Conservation (phyloP, 2,797 vertebrate species). For the Microctenopoma lineatum region DNA sequence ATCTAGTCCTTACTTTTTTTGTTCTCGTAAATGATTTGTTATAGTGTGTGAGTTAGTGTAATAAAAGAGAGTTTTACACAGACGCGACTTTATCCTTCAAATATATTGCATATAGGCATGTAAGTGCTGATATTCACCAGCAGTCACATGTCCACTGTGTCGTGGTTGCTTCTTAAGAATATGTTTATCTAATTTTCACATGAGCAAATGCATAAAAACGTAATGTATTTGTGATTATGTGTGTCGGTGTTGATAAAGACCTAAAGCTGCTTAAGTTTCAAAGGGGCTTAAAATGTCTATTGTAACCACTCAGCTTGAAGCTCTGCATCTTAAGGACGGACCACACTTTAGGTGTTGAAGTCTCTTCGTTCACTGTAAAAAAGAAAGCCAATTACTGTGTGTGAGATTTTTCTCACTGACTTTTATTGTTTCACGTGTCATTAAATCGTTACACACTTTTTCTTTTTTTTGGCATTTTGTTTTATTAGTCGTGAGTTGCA, state of each 20-base stretch:
- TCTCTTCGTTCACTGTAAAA: not conserved
- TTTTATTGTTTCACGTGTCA: not conserved
- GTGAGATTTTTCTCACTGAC: not conserved
- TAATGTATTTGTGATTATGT: constrained; percentile 18
- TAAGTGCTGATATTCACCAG: not conserved
- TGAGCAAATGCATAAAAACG: constrained; percentile 10
- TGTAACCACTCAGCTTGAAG: constrained; percentile 17
- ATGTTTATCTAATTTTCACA: constrained; percentile 20
- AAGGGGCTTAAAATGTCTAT: constrained; percentile 24
- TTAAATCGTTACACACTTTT: not conserved
- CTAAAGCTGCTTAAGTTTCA: constrained; percentile 45
- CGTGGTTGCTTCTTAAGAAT: not conserved
- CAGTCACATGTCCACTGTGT: not conserved
- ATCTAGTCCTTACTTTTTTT: not conserved
- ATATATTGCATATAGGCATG: not conserved
- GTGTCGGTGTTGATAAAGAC: constrained; percentile 35
- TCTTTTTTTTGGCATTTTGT: too few species aligned
- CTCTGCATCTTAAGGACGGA: constrained; percentile 20
- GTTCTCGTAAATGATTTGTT: not conserved
- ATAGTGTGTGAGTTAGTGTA: not conserved
- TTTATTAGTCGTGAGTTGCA: too few species aligned
- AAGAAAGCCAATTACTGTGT: not conserved
- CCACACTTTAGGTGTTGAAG: constrained; percentile 16
- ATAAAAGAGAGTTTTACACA: not conserved
- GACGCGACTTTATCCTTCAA: not conserved